These are phyloP conservation scores for Microctenopoma lineatum DNA, from an alignment of 2,797 vertebrate species.

Conservation along the genomic window DNA sequence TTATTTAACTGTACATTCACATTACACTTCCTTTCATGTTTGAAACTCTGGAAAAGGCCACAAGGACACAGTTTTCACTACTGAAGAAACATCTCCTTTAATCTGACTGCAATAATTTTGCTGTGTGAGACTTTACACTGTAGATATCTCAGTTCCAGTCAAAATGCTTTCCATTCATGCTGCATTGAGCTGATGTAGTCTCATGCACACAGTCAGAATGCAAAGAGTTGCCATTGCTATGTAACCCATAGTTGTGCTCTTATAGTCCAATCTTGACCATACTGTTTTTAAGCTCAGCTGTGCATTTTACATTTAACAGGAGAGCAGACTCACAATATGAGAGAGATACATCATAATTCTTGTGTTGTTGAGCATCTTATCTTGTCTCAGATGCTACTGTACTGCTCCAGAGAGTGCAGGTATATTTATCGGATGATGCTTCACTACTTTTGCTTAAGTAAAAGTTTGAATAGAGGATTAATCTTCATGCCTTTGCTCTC, in stretches of 20 bases:
- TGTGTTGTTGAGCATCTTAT: neutral
- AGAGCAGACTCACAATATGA: neutral
- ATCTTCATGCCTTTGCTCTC: neutral
- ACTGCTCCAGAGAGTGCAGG: neutral
- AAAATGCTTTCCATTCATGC: neutral
- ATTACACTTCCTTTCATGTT: too few species aligned
- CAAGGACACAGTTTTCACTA: too few species aligned
- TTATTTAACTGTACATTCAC: too few species aligned
- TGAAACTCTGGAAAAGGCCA: too few species aligned
- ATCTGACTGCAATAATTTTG: neutral
- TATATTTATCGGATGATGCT: too few species aligned
- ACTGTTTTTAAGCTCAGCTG: neutral
- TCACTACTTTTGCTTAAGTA: too few species aligned
- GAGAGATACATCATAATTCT: too few species aligned
- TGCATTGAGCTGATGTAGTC: neutral
- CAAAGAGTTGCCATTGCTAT: slow-evolving; percentile 27
- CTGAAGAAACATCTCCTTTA: neutral
- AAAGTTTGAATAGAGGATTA: too few species aligned
- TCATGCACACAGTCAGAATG: slow-evolving; percentile 12
- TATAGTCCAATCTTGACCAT: neutral
- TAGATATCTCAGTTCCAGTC: neutral
- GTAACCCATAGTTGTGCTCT: slow-evolving; percentile 18
- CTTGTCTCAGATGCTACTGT: neutral
- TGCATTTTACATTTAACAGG: neutral
- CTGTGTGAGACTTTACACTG: neutral